These are phyloP conservation scores for Thera obeliscata DNA, from an alignment of 2,888 invertebrate genomes.

Conservation along the genomic window DNA sequence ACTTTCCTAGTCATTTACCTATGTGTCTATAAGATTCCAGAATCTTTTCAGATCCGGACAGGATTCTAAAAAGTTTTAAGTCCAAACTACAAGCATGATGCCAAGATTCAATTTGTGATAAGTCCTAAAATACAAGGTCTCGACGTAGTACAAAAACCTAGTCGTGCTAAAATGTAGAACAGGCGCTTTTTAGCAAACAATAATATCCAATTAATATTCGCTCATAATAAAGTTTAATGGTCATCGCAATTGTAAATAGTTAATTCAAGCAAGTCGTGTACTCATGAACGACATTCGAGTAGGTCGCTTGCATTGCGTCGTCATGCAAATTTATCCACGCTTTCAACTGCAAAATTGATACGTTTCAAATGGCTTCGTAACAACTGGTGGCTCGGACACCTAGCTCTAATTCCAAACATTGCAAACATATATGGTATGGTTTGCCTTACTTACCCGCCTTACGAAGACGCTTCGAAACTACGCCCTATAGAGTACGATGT, in stretches of 20 bases:
- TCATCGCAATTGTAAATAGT: conserved; percentile 45
- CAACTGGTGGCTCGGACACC: conserved; percentile 49
- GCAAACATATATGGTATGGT: conserved; percentile 32
- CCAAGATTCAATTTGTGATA: not conserved
- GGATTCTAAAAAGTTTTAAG: too few relatives aligned
- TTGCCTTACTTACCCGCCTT: conserved; percentile 6
- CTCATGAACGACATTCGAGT: conserved; percentile 43
- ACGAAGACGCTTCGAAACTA: too few relatives aligned
- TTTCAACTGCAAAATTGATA: conserved; percentile 71
- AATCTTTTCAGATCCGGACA: too few relatives aligned
- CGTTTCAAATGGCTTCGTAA: conserved; percentile 62
- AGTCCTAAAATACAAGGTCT: not conserved
- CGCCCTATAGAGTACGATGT: too few relatives aligned
- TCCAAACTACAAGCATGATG: too few relatives aligned
- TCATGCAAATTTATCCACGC: conserved; percentile 67
- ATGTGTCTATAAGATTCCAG: not conserved
- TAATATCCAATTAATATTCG: conserved; percentile 40
- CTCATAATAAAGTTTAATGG: conserved; percentile 42
- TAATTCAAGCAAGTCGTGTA: conserved; percentile 52
- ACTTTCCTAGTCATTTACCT: too few relatives aligned
- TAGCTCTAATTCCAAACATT: conserved; percentile 47
- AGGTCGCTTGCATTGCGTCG: conserved; percentile 58
- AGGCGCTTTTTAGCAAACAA: conserved; percentile 13
- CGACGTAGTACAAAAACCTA: not conserved
- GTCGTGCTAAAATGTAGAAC: conserved; percentile 13